These are phyloP conservation scores for Tenrec ecaudatus DNA, from an alignment of 2,113 vertebrate genomes.

Conservation along the genomic window DNA sequence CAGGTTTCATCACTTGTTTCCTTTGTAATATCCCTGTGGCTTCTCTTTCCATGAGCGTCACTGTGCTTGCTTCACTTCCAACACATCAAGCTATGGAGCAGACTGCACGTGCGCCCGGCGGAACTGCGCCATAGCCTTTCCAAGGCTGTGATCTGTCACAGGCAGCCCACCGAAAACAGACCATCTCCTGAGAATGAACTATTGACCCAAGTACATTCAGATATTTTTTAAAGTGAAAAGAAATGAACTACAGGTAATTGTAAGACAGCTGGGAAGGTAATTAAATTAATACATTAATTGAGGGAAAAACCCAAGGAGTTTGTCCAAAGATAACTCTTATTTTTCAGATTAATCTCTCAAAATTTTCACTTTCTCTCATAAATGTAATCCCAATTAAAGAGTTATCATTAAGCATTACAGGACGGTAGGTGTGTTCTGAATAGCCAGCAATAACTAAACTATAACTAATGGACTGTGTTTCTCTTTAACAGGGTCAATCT, in stretches of 20 bases:
- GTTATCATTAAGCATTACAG: background rate
- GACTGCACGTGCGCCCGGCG: background rate
- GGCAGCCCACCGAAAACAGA: background rate
- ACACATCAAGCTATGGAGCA: background rate
- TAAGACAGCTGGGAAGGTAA: background rate
- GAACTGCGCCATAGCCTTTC: background rate
- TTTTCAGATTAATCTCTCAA: slow-evolving; percentile 27
- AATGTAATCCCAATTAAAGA: background rate
- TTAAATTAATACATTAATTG: background rate
- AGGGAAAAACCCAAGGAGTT: background rate
- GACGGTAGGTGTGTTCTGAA: background rate
- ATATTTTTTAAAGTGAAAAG: no score
- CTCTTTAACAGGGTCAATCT: background rate
- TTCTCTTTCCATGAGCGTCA: background rate
- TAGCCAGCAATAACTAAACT: background rate
- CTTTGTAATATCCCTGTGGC: background rate
- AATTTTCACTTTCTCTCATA: background rate
- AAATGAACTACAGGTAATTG: no score
- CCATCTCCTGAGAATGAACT: background rate
- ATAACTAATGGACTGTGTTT: background rate
- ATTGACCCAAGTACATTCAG: background rate
- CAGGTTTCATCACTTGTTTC: background rate
- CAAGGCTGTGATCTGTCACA: background rate
- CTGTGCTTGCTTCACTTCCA: background rate
- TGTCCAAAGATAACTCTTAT: background rate